Evolutionary conservation across 2,113 vertebrate genomes (phyloP).

Genomic region (Ptyas mucosa): DNA sequence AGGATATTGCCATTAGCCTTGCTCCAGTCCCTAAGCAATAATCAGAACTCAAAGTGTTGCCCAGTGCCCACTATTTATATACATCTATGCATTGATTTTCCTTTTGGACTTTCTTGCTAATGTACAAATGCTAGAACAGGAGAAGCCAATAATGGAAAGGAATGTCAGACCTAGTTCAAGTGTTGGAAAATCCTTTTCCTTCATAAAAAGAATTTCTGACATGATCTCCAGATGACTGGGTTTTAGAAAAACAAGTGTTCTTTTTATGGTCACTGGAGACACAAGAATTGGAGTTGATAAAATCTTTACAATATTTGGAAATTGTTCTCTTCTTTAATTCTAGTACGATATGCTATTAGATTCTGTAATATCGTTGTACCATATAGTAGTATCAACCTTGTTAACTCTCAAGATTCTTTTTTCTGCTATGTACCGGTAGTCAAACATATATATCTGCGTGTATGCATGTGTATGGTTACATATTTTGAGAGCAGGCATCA

Average conservation of each 20-base stretch:
- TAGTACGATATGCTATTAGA: neutral
- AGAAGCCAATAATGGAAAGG: neutral
- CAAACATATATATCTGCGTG: neutral
- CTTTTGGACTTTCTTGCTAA: neutral
- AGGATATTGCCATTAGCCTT: neutral
- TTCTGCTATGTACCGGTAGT: neutral
- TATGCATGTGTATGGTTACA: neutral
- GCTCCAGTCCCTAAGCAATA: no score
- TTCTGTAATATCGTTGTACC: neutral
- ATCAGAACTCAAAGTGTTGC: neutral
- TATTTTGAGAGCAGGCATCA: neutral
- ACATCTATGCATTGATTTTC: neutral
- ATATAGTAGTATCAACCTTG: neutral
- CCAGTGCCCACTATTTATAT: neutral
- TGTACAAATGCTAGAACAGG: neutral
- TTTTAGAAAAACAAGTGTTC: neutral
- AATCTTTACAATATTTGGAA: neutral
- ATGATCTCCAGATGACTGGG: neutral
- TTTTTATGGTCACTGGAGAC: neutral
- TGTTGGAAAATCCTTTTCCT: neutral
- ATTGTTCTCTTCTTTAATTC: neutral
- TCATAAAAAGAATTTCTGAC: no score
- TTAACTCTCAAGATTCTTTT: neutral
- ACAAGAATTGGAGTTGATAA: neutral
- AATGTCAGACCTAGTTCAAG: neutral